These are phyloP conservation scores for Berghia stephanieae DNA, from an alignment of 1,140 invertebrate species.

Conservation along the genomic window DNA sequence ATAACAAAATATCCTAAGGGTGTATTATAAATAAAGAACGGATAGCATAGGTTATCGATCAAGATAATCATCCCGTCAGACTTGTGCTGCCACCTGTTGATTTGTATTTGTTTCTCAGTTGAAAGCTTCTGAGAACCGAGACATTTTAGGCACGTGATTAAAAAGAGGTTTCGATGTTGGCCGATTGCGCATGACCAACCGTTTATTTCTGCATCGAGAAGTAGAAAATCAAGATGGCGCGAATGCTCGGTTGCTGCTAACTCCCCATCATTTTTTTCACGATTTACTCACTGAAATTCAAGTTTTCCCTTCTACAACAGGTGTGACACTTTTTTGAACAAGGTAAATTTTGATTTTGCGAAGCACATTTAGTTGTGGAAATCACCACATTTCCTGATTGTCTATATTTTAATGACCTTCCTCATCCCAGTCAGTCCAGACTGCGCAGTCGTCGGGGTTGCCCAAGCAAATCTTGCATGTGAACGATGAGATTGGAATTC, in stretches of 20 bases:
- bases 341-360: not conserved
- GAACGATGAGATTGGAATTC: not conserved
- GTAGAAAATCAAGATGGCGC: conserved; percentile 31
- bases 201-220: conserved; percentile 19
- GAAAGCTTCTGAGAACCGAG: too few species aligned
- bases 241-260: not conserved
- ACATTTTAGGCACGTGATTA: conserved; percentile 25
- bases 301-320: not conserved
- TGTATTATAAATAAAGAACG: too few species aligned
- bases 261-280: not conserved
- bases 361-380: not conserved
- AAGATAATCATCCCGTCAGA: too few species aligned
- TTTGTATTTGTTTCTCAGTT: too few species aligned
- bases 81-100: conserved; percentile 29
- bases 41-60: too few species aligned
- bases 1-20: too few species aligned
- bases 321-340: conserved; percentile 23
- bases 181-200: conserved; percentile 29
- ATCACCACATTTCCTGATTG: not conserved
- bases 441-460: too few species aligned
- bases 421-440: not conserved
- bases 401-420: conserved; percentile 4
- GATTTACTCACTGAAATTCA: not conserved
- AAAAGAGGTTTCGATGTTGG: not conserved
- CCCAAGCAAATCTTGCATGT: too few species aligned